Evolutionary conservation across 1,140 invertebrate genomes (phyloP).

Genomic region (Mylabris phalerata): DNA sequence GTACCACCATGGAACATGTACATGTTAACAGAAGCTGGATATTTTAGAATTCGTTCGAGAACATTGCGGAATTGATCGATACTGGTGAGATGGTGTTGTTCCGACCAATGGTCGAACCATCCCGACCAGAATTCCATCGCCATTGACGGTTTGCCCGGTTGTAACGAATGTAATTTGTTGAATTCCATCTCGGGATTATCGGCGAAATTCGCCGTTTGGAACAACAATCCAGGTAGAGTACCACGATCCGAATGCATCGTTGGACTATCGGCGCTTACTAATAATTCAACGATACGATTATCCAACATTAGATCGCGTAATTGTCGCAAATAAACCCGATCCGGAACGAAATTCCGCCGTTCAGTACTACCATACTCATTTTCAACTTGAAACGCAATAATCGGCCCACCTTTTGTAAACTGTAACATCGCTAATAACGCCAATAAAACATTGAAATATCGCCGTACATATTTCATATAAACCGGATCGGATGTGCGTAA

Average conservation of each 20-base stretch:
- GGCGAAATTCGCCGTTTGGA: conserved; percentile 54
- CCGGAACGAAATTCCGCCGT: conserved; percentile 34
- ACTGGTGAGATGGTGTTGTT: conserved; percentile 21
- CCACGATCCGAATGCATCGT: conserved; percentile 40
- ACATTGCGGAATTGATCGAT: conserved; percentile 12
- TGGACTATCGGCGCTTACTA: conserved; percentile 50
- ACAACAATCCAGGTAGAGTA: conserved; percentile 31
- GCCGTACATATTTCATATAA: conserved; percentile 44
- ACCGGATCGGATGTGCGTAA: conserved; percentile 46
- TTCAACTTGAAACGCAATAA: conserved; percentile 50
- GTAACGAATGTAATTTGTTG: conserved; percentile 42
- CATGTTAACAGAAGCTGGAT: conserved; percentile 52
- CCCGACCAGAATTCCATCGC: conserved; percentile 62
- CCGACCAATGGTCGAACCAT: conserved; percentile 50
- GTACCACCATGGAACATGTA: conserved; percentile 68
- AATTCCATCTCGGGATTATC: conserved; percentile 38
- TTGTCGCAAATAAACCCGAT: conserved; percentile 43
- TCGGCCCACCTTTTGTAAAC: conserved; percentile 50
- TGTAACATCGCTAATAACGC: conserved; percentile 47
- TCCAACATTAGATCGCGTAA: conserved; percentile 39
- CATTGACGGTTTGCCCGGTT: conserved; percentile 52
- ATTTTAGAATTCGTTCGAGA: conserved; percentile 28
- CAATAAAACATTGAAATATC: conserved; percentile 45
- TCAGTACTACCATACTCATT: conserved; percentile 50
- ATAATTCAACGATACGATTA: conserved; percentile 41